phyloP scores from a whole-genome alignment of 2,888 invertebrate genomes.

The Stenodera caucasica region DNA sequence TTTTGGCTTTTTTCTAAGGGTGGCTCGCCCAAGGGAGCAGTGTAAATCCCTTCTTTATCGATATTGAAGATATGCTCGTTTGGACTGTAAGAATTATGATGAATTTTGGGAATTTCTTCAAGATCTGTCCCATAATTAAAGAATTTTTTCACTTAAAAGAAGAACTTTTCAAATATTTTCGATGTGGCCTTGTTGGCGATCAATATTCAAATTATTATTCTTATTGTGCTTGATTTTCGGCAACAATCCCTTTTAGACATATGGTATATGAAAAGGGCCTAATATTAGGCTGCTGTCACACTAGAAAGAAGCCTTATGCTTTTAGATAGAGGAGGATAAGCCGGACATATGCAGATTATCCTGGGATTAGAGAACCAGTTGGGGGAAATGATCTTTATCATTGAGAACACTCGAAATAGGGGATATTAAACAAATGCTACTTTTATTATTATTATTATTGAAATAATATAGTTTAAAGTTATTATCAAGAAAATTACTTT shows the following conservation, averaged over 20 bases:
- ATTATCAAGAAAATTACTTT: not conserved
- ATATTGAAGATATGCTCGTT: too few relatives aligned
- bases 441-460: not conserved
- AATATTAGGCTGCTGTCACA: not conserved
- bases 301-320: constrained; percentile 6
- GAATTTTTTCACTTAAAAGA: too few relatives aligned
- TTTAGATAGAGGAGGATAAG: not conserved
- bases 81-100: too few relatives aligned
- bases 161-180: too few relatives aligned
- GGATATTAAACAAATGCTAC: not conserved
- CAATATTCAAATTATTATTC: not conserved
- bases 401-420: not conserved
- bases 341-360: constrained; percentile 12
- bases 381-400: constrained; percentile 12
- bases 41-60: too few relatives aligned
- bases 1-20: too few relatives aligned
- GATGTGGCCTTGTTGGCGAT: too few relatives aligned
- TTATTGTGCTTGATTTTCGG: not conserved
- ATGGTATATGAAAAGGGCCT: not conserved
- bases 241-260: not conserved
- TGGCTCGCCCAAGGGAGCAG: too few relatives aligned
- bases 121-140: too few relatives aligned
- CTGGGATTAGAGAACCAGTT: constrained; percentile 16
- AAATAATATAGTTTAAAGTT: not conserved
- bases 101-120: too few relatives aligned